phyloP scores from a whole-genome alignment of 2,113 vertebrate genomes.

The Falcunculus frontatus region DNA sequence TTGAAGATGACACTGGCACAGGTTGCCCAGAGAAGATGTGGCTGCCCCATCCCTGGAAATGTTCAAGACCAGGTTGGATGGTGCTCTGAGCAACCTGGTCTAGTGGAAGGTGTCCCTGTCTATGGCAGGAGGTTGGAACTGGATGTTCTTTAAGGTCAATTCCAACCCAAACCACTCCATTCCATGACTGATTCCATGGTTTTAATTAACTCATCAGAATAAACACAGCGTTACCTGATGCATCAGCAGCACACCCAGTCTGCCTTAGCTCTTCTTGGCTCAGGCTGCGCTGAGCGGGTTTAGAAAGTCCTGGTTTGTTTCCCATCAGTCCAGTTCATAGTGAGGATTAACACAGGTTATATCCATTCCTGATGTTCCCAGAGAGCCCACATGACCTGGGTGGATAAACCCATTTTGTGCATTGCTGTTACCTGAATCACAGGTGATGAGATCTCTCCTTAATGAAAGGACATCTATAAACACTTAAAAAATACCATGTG shows the following conservation, averaged over 20 bases:
- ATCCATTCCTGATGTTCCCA: background rate
- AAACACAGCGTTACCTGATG: background rate
- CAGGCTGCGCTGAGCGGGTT: background rate
- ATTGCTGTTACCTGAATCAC: background rate
- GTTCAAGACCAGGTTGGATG: background rate
- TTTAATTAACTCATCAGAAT: background rate
- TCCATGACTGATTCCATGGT: background rate
- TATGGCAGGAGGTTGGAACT: background rate
- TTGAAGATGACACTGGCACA: background rate
- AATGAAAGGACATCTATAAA: background rate
- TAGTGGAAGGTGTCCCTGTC: background rate
- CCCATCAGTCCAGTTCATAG: background rate
- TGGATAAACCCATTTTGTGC: background rate
- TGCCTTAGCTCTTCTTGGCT: background rate
- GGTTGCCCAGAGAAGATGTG: background rate
- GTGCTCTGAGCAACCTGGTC: background rate
- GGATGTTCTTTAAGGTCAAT: background rate
- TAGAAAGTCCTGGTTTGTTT: background rate
- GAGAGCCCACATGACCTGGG: rapidly evolving
- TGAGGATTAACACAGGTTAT: background rate
- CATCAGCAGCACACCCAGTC: background rate
- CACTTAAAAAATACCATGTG: background rate
- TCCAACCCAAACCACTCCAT: background rate
- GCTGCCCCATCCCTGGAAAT: background rate
- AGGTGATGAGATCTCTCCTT: background rate